Base-by-base conservation (phyloP, 2,888 invertebrate species). In the Mesoligia furuncula region DNA sequence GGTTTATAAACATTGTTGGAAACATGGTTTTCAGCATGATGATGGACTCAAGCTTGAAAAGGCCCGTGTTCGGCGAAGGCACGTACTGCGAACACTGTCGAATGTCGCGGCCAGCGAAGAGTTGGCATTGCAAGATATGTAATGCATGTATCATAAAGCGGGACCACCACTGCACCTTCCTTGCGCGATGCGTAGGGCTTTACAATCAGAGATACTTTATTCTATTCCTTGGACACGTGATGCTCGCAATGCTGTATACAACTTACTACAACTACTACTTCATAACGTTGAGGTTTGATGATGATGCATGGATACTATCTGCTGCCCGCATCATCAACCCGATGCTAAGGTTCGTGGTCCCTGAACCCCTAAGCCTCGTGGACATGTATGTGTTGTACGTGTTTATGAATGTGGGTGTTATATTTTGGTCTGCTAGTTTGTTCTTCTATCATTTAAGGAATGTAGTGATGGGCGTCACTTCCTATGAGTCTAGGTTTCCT, bases 71-170 rank as follows among this genome's bases (percentile, higher is more conserved):
- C 3, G 75, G 77, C 5, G 81, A 90, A 9, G 90, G 90, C 2
- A 85, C 97, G 77, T 98, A 98, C 90, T 99, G 99, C 93, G 93
- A 97, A 0, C 91, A 95, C 0, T 99, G 99, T 93, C 98, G 98
- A 88, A 94, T 97, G 27, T 77, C 97, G 7, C 97, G 97, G 7
- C 98, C 98, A 0, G 98, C 98, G 1, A 97, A 98, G 61, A 98
- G 98, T 2, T 99, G 98, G 97, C 99, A 99, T 91, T 99, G 99
- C 90, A 96, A 96, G 57, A 97, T 95, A 0, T 99, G 99, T 93
- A 97, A 98, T 70, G 96, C 97, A 0, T 99, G 99, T 91, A 98
- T 99, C 73, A 90, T 98, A 7, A 98, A 98, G 89, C 96, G 99
- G 81, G 99, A 99, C 90, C 98, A 98, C 93, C 98, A 98, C 91